These are phyloP conservation scores for Protobothrops mucrosquamatus DNA, from an alignment of 2,113 vertebrate species.

Conservation along the genomic window DNA sequence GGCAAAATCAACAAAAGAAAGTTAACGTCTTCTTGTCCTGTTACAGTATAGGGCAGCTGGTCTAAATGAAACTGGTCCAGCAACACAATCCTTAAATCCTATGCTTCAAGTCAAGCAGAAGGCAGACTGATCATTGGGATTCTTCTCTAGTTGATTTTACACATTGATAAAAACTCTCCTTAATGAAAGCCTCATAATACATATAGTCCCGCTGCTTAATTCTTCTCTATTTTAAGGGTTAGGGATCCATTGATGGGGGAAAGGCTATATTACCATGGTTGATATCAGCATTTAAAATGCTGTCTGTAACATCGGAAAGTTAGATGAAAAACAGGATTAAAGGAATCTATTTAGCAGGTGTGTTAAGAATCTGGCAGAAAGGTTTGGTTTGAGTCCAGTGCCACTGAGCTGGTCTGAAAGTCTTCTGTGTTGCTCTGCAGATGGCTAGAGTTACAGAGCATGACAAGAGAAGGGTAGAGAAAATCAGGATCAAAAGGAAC, in stretches of 20 bases:
- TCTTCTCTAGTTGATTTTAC: background rate
- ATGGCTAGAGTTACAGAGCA: slow-evolving; percentile 56
- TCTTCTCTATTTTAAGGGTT: background rate
- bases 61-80: background rate
- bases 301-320: slow-evolving; percentile 51
- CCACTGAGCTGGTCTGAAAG: slow-evolving; percentile 61
- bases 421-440: slow-evolving; percentile 63
- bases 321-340: slow-evolving; percentile 57
- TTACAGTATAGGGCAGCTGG: background rate
- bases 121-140: background rate
- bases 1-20: background rate
- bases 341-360: slow-evolving; percentile 72
- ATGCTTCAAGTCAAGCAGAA: background rate
- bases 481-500: slow-evolving; percentile 42
- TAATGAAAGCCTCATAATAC: accelerated
- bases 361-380: slow-evolving; percentile 64
- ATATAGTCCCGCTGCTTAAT: background rate
- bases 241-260: background rate
- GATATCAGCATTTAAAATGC: slow-evolving; percentile 31
- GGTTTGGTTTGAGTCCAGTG: slow-evolving; percentile 57
- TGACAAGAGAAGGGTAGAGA: slow-evolving; percentile 28
- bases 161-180: background rate
- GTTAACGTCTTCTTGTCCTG: background rate
- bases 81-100: background rate
- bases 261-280: background rate